Evolutionary conservation across 2,888 invertebrate species (phyloP), one percentile per base, ranked within the genome.

Genomic region (Trachelus tabidus): DNA sequence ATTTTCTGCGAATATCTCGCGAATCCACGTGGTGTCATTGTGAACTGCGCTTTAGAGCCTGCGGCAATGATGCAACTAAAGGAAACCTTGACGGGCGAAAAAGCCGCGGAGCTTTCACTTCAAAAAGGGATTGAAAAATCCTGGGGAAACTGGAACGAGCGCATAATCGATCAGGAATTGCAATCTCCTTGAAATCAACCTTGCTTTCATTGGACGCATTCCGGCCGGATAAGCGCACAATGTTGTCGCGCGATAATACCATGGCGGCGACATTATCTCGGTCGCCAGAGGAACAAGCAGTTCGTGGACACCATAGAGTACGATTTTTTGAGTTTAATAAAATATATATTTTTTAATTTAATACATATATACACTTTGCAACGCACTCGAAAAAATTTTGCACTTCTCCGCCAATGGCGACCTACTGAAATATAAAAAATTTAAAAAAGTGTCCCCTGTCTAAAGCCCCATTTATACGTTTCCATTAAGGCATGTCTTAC

Each of bases 151-250:
- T 82, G 81, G 83, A 83, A 82, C 83, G 81, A 84, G 85, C 82
- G 85, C 86, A 87, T 85, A 87, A 89, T 85, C 86, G 85, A 86
- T 86, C 85, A 85, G 82, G 86, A 85, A 88, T 87, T 88, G 85
- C 88, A 84, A 89, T 89, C 88, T 88, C 88, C 87, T 89, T 88
- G 87, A 82, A 85, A 88, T 88, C 88, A 89, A 89, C 89, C 90
- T 90, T 89, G 89, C 90, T 89, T 89, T 88, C 89, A 89, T 88
- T 86, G 86, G 76, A 86, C 88, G 87, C 89, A 89, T 90, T 89
- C 88, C 84, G 79, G 77, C 77, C 83, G 82, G 83, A 84, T 85
- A 86, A 84, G 80, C 82, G 79, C 83, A 79, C 82, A 78, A 75
- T 75, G 79, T 73, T 77, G 75, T 37, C 75, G 79, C 74, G 80